These are phyloP conservation scores for Agriopis marginaria DNA, from an alignment of 2,888 invertebrate genomes.

Conservation along the genomic window DNA sequence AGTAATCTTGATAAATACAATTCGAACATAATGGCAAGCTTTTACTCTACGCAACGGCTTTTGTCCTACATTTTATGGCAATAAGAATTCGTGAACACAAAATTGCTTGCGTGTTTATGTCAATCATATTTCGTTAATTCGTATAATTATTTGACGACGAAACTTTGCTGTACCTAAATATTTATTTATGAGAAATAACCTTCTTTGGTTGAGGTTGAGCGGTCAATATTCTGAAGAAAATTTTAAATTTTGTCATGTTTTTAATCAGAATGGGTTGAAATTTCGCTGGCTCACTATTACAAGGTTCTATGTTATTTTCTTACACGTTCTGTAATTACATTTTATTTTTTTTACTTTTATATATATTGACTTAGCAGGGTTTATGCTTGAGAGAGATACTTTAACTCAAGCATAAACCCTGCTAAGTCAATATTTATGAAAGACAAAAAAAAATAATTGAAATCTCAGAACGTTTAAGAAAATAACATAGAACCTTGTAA, in stretches of 20 bases:
- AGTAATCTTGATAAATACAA: constrained; percentile 5
- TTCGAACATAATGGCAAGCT: constrained; percentile 7
- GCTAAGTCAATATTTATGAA: too few species aligned
- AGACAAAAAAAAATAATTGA: too few species aligned
- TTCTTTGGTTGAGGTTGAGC: constrained; percentile 10
- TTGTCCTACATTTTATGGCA: constrained; percentile 23
- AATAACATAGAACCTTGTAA: too few species aligned
- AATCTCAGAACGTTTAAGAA: too few species aligned
- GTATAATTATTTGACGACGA: constrained; percentile 17
- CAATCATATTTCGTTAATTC: constrained; percentile 23
- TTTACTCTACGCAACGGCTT: constrained; percentile 14
- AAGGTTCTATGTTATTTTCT: too few species aligned
- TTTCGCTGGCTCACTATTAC: too few species aligned
- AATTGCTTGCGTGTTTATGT: constrained; percentile 30
- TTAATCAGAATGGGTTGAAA: not conserved
- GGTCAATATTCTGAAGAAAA: constrained; percentile 13
- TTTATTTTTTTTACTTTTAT: too few species aligned
- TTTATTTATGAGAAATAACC: constrained; percentile 8
- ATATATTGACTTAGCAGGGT: too few species aligned
- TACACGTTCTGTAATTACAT: too few species aligned
- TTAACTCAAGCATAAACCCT: too few species aligned
- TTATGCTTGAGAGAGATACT: too few species aligned
- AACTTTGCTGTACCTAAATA: constrained; percentile 7
- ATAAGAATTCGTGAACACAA: constrained; percentile 25
- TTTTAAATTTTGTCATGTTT: not conserved